These are phyloP conservation scores for Drosophila punjabiensis DNA, from an alignment of 1,140 invertebrate genomes.

Conservation along the genomic window DNA sequence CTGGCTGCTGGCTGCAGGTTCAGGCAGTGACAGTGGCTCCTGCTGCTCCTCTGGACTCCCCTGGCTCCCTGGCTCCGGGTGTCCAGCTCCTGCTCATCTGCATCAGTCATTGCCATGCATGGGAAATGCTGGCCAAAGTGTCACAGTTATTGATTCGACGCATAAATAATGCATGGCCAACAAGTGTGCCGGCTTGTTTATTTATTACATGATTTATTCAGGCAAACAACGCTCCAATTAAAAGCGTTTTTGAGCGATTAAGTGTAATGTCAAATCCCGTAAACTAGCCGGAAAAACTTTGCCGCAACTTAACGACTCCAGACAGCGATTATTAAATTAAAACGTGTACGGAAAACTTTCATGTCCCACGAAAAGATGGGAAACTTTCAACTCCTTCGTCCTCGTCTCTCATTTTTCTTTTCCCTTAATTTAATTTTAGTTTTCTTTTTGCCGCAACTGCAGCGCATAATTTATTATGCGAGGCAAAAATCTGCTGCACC, in stretches of 20 bases:
- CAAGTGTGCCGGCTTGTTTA: constrained; percentile 73
- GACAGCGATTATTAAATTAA: constrained; percentile 79
- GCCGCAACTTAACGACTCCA: constrained; percentile 59
- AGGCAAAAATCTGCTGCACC: constrained; percentile 73
- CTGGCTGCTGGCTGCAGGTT: constrained; percentile 59
- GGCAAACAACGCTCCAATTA: constrained; percentile 46
- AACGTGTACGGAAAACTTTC: constrained; percentile 69
- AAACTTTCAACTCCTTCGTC: constrained; percentile 52
- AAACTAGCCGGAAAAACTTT: constrained; percentile 55
- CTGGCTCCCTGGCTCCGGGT: constrained; percentile 46
- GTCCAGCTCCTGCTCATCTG: constrained; percentile 31
- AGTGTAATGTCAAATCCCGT: constrained; percentile 55
- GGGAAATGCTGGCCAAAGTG: constrained; percentile 69
- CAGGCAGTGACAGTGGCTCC: constrained; percentile 24
- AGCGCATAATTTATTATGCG: constrained; percentile 72
- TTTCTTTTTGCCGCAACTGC: constrained; percentile 29
- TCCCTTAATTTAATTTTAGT: constrained; percentile 22
- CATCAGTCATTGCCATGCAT: constrained; percentile 60
- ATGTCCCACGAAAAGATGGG: constrained; percentile 29
- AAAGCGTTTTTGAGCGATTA: constrained; percentile 51
- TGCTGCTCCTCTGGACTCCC: constrained; percentile 1
- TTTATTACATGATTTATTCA: constrained; percentile 73
- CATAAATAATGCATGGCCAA: constrained; percentile 75
- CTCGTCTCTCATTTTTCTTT: constrained; percentile 11
- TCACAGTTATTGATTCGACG: constrained; percentile 71